A percentile compares a stretch with the other conserved stretches of the same genome.
phyloP scores from a whole-genome alignment of 2,888 invertebrate genomes.

The Nemoura dubitans region DNA sequence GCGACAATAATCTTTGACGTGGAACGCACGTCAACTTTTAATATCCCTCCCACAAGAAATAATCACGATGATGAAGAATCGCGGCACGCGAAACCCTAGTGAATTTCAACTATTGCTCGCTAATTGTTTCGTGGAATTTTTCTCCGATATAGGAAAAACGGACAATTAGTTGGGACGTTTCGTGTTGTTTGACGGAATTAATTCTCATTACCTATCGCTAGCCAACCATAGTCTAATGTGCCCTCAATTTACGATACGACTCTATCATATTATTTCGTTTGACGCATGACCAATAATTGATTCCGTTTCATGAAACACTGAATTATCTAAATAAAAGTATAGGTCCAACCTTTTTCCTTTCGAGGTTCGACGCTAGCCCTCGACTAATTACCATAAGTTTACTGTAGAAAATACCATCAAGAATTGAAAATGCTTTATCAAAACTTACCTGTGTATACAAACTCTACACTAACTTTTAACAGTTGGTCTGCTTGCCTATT shows the following conservation, averaged over 20 bases:
- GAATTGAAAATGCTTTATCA: too few relatives aligned
- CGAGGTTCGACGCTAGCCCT: too few relatives aligned
- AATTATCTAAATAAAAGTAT: background rate
- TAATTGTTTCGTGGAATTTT: background rate
- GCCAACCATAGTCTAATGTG: background rate
- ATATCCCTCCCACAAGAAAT: background rate
- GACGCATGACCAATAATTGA: background rate
- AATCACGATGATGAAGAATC: background rate
- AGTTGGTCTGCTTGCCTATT: too few relatives aligned
- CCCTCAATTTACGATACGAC: background rate
- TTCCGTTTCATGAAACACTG: background rate
- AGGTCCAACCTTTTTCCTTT: too few relatives aligned
- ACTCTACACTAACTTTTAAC: too few relatives aligned
- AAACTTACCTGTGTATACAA: too few relatives aligned
- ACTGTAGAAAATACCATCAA: too few relatives aligned
- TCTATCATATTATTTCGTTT: background rate
- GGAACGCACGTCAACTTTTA: background rate
- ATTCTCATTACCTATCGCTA: background rate
- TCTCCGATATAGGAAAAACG: too few relatives aligned
- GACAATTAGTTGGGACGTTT: background rate
- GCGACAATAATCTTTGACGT: background rate
- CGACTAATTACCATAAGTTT: too few relatives aligned
- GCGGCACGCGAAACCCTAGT: background rate
- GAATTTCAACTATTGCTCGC: background rate
- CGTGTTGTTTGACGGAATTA: background rate